Conservation (phyloP, 37 sponge, comb jelly and placozoan species). For the Sycon ciliatum region DNA sequence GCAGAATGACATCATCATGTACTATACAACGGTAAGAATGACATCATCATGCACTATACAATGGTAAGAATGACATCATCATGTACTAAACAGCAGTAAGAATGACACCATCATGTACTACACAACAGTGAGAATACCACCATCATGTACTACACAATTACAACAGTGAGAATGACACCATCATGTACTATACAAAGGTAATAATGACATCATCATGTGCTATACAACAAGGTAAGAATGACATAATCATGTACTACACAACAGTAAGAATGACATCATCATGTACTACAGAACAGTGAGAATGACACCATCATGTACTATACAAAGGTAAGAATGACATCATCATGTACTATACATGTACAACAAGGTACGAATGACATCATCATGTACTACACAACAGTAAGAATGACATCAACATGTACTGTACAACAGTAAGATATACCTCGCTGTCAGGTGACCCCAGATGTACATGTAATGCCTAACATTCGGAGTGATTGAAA, state of each 20-base stretch:
- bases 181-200: too few relatives aligned
- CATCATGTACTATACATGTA: too few relatives aligned
- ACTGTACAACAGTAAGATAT: too few relatives aligned
- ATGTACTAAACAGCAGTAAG: conserved; percentile 88
- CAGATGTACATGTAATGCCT: too few relatives aligned
- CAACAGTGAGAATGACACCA: too few relatives aligned
- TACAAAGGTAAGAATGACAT: conserved; percentile 69
- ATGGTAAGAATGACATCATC: conserved; percentile 72
- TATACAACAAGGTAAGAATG: conserved; percentile 74
- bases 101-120: conserved; percentile 79
- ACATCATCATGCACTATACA: conserved; percentile 84
- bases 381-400: too few relatives aligned
- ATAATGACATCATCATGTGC: too few relatives aligned
- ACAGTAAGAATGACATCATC: conserved; percentile 73
- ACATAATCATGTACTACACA: conserved; percentile 85
- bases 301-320: conserved; percentile 78
- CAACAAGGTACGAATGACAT: too few relatives aligned
- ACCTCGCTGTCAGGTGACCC: too few relatives aligned
- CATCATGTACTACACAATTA: conserved; percentile 86
- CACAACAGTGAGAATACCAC: conserved; percentile 72
- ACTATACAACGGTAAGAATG: conserved; percentile 79
- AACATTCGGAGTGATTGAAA: too few relatives aligned
- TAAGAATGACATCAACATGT: too few relatives aligned
- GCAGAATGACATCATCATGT: conserved; percentile 73
- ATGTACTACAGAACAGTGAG: conserved; percentile 89